Evolutionary conservation across 1,140 invertebrate species (phyloP).

Genomic region (Ceratina japonica): DNA sequence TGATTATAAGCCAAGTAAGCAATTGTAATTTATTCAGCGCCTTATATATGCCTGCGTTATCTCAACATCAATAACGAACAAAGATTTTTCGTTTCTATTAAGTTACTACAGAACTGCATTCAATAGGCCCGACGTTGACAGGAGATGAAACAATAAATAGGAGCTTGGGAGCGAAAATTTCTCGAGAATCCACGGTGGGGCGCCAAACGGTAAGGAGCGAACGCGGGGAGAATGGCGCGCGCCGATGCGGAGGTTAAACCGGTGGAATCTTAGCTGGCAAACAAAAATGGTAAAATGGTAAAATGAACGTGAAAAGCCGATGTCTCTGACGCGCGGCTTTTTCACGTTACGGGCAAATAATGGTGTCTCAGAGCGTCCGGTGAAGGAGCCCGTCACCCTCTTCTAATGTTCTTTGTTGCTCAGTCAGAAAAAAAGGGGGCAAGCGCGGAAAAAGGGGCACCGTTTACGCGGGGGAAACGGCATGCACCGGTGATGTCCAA

Average conservation of each 20-base stretch:
- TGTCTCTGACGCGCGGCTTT: not conserved
- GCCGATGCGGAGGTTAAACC: not conserved
- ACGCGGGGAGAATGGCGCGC: not conserved
- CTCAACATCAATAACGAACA: no score
- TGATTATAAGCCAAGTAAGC: no score
- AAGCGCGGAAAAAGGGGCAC: slow-evolving; percentile 1
- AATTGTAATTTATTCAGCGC: no score
- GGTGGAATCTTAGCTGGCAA: not conserved
- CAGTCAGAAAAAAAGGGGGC: not conserved
- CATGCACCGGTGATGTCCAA: slow-evolving; percentile 42
- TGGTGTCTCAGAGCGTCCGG: slow-evolving; percentile 28
- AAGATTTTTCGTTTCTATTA: not conserved
- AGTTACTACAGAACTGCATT: not conserved
- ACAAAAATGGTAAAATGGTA: slow-evolving; percentile 4
- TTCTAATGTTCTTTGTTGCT: not conserved
- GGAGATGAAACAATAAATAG: not conserved
- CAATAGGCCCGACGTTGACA: not conserved
- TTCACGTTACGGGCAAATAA: slow-evolving; percentile 1
- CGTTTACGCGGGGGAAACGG: not conserved
- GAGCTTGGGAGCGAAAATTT: not conserved
- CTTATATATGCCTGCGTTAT: no score
- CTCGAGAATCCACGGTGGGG: not conserved
- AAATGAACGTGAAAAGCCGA: slow-evolving; percentile 40
- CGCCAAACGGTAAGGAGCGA: not conserved
- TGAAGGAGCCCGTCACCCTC: slow-evolving; percentile 21